Evolutionary conservation across 2,888 invertebrate species (phyloP), one percentile per base, ranked within the genome.

Genomic region (Cryptocephalus primarius): DNA sequence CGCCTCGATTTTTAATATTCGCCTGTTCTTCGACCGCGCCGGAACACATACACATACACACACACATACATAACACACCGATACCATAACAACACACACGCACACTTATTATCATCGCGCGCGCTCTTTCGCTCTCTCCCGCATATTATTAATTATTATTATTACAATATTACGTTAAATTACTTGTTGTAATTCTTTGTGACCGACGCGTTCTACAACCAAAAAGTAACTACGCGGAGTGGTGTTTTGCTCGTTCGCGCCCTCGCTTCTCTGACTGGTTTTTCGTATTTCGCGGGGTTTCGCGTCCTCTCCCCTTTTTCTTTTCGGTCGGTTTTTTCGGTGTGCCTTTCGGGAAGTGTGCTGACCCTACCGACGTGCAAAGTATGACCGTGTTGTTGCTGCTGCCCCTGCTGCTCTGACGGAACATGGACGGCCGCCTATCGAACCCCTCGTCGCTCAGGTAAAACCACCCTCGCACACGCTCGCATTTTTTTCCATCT

Each of bases 1-100:
- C 68, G 67, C 66, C 66, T 68, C 67, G 66, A 69, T 69, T 69
- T 70, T 70, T 68, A 68, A 70, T 69, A 69, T 65, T 63, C 65
- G 62, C 59, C 61, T 61, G 64, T 60, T 60, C 62, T 64, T 63
- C 64, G 68, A 40, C 11, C 14, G 40, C 40, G 48, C 48, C 44
- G 46, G 46, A 46, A 42, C 36, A 36, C 36, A 12, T 6, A 36
- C 36, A 36, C 6, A 33, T 6, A 22, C 4, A 36, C 36, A 36
- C 36, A 36, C 22, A 22, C 22, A 2, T 2, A 22, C 6, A 22
- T 6, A 6, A 22, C 6, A 22, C 6, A 22, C 22, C 2, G 3
- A 22, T 22, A 22, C 22, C 22, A 22, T 22, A 22, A 22, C 22
- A 22, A 22, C 22, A 22, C 22, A 22, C 22, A 22, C 22, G 22